Percentiles rank a stretch among this genome's conserved stretches.
Evolutionary conservation across 2,888 invertebrate genomes (phyloP).

Genomic region (Conomelus anceps): DNA sequence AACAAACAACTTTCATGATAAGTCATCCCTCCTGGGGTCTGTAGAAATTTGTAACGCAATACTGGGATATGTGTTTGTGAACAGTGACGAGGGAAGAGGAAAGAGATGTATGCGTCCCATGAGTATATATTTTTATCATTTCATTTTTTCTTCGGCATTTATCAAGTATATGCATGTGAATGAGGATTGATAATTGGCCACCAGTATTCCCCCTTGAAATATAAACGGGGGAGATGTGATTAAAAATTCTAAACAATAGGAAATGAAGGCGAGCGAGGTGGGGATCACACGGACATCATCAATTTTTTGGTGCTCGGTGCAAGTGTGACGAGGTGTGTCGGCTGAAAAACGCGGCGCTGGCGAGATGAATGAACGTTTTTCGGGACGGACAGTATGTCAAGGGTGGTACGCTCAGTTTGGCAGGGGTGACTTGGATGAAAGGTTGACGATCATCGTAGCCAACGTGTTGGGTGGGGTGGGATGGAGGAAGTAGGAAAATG

Average conservation of each 20-base stretch:
- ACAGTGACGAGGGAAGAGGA: neutral
- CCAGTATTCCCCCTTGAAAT: neutral
- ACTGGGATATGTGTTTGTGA: neutral
- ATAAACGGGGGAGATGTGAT: neutral
- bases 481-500: neutral
- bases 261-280: no score
- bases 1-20: neutral
- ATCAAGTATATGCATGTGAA: neutral
- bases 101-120: neutral
- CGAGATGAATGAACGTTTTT: neutral
- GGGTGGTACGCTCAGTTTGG: neutral
- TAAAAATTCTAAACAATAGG: neutral
- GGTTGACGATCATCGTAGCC: neutral
- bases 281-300: neutral
- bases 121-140: neutral
- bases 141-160: neutral
- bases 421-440: neutral
- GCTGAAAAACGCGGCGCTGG: neutral
- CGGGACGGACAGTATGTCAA: neutral
- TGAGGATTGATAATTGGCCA: neutral
- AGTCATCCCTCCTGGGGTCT: neutral
- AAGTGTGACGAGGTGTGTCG: neutral
- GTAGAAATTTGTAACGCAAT: neutral
- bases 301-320: neutral
- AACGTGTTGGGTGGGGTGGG: neutral